phyloP scores from a whole-genome alignment of 2,888 invertebrate species.

The Clistopyga incitator region DNA sequence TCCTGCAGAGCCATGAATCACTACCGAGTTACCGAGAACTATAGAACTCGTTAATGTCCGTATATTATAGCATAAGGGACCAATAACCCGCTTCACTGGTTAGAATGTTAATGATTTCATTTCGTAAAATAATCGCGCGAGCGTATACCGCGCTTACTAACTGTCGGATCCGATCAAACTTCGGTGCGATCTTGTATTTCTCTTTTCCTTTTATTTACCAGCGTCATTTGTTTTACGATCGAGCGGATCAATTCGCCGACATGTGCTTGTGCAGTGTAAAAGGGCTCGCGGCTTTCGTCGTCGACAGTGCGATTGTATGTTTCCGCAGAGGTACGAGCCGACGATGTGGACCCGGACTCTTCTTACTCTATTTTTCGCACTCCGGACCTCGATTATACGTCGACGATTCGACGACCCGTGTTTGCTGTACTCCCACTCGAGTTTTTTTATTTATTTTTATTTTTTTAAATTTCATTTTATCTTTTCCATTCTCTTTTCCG shows the following conservation, averaged over 20 bases:
- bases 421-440: slow-evolving; percentile 1
- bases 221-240: slow-evolving; percentile 73
- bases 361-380: slow-evolving; percentile 20
- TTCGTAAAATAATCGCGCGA: slow-evolving; percentile 70
- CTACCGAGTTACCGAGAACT: neutral
- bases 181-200: neutral
- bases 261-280: slow-evolving; percentile 47
- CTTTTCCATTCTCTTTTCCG: slow-evolving; percentile 8
- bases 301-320: neutral
- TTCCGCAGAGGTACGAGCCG: neutral
- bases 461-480: too few relatives aligned
- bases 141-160: slow-evolving; percentile 6
- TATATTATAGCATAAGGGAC: slow-evolving; percentile 21
- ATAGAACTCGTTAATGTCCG: slow-evolving; percentile 5
- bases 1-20: neutral
- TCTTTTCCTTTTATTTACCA: slow-evolving; percentile 28
- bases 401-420: slow-evolving; percentile 52
- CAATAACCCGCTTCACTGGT: slow-evolving; percentile 67
- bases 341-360: slow-evolving; percentile 6
- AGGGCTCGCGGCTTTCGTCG: slow-evolving; percentile 41
- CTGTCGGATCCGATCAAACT: slow-evolving; percentile 1
- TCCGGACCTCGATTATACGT: slow-evolving; percentile 27
- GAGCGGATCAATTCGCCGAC: slow-evolving; percentile 71
- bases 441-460: too few relatives aligned
- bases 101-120: slow-evolving; percentile 72